phyloP scores from a whole-genome alignment of 2,113 vertebrate species.

The Opisthocomus hoazin region DNA sequence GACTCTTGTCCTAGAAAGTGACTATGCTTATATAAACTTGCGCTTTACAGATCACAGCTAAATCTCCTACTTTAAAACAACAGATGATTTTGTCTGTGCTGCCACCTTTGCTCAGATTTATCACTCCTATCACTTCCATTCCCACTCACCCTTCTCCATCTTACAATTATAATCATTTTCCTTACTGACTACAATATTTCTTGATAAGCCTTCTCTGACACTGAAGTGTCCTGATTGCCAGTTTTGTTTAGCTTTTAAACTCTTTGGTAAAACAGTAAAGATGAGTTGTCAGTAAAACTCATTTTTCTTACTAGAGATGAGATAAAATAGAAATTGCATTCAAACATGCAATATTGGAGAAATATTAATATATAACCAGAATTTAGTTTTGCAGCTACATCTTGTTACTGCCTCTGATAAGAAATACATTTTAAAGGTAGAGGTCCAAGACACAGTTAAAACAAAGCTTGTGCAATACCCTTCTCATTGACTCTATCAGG shows the following conservation, averaged over 20 bases:
- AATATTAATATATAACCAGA: neutral
- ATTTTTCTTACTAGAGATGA: neutral
- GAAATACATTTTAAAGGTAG: neutral
- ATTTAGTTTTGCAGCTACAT: neutral
- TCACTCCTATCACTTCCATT: neutral
- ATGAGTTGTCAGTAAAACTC: neutral
- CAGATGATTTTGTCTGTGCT: neutral
- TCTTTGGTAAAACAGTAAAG: neutral
- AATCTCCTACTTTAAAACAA: neutral
- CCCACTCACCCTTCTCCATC: neutral
- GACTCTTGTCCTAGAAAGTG: neutral
- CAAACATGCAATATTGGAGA: neutral
- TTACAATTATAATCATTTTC: neutral
- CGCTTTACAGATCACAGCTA: neutral
- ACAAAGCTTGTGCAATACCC: neutral
- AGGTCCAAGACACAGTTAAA: neutral
- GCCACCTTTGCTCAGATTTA: neutral
- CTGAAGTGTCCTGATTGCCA: neutral
- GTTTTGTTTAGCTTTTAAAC: neutral
- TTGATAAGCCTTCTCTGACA: neutral
- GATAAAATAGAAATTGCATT: neutral
- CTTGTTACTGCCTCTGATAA: neutral
- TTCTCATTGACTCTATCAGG: neutral
- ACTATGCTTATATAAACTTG: neutral
- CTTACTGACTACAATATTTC: neutral